Evolutionary conservation across 2,888 invertebrate species (phyloP).

Genomic region (Gasteruption jaculator): DNA sequence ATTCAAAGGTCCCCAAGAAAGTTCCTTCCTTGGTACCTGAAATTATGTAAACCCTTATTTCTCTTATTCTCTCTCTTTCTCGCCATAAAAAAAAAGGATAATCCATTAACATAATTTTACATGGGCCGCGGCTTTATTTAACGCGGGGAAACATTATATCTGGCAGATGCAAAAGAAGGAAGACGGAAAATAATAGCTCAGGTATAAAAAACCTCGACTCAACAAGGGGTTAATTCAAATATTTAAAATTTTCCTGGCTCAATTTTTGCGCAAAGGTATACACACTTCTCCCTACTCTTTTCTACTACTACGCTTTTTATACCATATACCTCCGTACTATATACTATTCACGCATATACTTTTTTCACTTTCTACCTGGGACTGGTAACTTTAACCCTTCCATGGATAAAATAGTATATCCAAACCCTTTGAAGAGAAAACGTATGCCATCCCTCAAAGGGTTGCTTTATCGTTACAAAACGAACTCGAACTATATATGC

Average conservation of each 20-base stretch:
- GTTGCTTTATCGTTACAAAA: constrained; percentile 36
- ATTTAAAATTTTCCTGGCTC: constrained; percentile 45
- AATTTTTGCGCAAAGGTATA: constrained; percentile 45
- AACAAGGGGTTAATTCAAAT: constrained; percentile 50
- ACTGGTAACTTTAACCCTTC: constrained; percentile 34
- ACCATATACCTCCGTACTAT: constrained; percentile 1
- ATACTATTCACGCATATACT: neutral
- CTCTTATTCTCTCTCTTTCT: constrained; percentile 11
- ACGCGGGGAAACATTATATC: constrained; percentile 45
- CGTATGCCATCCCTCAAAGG: constrained; percentile 31
- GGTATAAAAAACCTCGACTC: constrained; percentile 29
- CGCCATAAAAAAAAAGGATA: constrained; percentile 43
- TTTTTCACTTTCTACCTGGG: constrained; percentile 24
- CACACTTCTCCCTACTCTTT: constrained; percentile 16
- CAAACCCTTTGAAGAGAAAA: constrained; percentile 27
- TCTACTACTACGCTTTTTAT: constrained; percentile 9
- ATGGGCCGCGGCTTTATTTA: no score
- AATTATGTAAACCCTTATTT: constrained; percentile 21
- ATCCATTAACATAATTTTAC: constrained; percentile 53
- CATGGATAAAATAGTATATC: constrained; percentile 32
- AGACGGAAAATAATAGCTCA: constrained; percentile 40
- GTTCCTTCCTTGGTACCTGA: constrained; percentile 31
- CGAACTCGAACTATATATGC: no score
- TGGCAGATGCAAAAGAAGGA: constrained; percentile 49
- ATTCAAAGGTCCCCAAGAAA: constrained; percentile 27